Conservation (phyloP, 1,140 invertebrate species). For the Drosophila triauraria region DNA sequence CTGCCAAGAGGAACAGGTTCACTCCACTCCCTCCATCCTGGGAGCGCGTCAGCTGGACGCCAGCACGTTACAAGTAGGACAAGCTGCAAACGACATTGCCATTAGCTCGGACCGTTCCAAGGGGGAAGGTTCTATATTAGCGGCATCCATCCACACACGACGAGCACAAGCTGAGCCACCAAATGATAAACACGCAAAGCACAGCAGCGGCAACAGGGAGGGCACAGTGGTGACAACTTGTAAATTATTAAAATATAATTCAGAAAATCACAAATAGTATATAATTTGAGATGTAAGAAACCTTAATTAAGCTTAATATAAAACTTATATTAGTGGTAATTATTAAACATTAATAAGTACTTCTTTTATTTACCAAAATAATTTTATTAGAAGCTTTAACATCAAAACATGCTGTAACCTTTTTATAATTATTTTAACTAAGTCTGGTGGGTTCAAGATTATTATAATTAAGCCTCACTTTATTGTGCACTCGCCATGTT, state of each 20-base stretch:
- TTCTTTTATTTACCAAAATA: too few species aligned
- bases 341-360: not conserved
- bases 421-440: too few species aligned
- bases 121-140: conserved; percentile 63
- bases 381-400: too few species aligned
- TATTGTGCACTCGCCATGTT: too few species aligned
- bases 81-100: conserved; percentile 80
- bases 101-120: conserved; percentile 48
- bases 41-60: conserved; percentile 80
- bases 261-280: not conserved
- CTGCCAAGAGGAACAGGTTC: conserved; percentile 62
- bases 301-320: too few species aligned
- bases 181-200: conserved; percentile 64
- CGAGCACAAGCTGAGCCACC: conserved; percentile 59
- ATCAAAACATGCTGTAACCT: too few species aligned
- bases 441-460: too few species aligned
- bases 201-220: conserved; percentile 21
- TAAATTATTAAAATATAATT: too few species aligned
- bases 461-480: too few species aligned
- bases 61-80: conserved; percentile 83
- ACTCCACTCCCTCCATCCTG: conserved; percentile 49
- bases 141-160: conserved; percentile 69
- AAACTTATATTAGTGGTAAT: not conserved
- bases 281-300: too few species aligned
- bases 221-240: conserved; percentile 21